phyloP scores from a whole-genome alignment of 2,797 vertebrate species.

The Coccyzus lansbergi region DNA sequence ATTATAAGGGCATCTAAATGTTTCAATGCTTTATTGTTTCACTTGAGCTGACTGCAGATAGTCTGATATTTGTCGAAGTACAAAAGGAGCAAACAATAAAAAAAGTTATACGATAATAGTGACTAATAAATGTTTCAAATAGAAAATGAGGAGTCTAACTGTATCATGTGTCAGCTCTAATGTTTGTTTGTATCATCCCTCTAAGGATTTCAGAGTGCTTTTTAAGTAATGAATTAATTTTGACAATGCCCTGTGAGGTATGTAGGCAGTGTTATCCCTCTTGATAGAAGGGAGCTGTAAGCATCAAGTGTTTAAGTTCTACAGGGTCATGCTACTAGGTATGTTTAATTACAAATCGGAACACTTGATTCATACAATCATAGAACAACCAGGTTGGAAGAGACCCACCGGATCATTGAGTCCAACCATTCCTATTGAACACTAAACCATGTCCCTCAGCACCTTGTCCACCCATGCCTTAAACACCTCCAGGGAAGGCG shows the following conservation, averaged over 20 bases:
- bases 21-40: conserved; percentile 3
- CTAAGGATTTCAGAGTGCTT: conserved; percentile 56
- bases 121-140: conserved; percentile 29
- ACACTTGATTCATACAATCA: too few species aligned
- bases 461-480: too few species aligned
- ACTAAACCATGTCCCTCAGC: too few species aligned
- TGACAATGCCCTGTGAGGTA: conserved; percentile 53
- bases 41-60: neutral
- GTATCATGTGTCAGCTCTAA: conserved; percentile 23
- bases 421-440: too few species aligned
- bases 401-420: too few species aligned
- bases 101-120: neutral
- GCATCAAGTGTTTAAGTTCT: conserved; percentile 20
- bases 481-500: too few species aligned
- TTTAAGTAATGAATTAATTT: conserved; percentile 62
- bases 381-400: too few species aligned
- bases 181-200: conserved; percentile 46
- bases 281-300: neutral
- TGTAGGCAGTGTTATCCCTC: neutral
- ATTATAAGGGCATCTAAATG: neutral
- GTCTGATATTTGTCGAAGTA: neutral
- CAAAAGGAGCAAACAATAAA: conserved; percentile 3
- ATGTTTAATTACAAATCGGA: neutral
- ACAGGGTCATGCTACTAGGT: neutral
- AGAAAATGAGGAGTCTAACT: conserved; percentile 19